Percentiles rank a stretch among this genome's conserved stretches.
These are phyloP conservation scores for Gymnobelideus leadbeateri DNA, from an alignment of 2,113 vertebrate species.

Conservation along the genomic window DNA sequence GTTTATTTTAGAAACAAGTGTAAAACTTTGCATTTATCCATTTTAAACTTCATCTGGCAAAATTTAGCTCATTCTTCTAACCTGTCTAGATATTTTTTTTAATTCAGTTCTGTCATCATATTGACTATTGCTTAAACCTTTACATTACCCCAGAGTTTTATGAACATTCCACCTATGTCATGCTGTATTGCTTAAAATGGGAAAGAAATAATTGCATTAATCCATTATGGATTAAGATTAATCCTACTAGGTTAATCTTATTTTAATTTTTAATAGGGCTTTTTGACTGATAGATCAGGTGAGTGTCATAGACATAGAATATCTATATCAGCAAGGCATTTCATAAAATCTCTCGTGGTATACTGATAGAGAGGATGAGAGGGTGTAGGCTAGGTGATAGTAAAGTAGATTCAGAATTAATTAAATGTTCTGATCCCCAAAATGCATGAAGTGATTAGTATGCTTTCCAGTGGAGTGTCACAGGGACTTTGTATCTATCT, in stretches of 20 bases:
- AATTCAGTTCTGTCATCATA: background rate
- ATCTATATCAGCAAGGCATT: background rate
- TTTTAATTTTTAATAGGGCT: background rate
- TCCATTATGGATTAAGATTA: background rate
- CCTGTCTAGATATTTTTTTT: background rate
- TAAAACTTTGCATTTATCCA: background rate
- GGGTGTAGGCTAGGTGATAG: background rate
- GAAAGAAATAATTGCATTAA: background rate
- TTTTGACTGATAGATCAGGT: background rate
- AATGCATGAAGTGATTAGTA: background rate
- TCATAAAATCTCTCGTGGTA: background rate
- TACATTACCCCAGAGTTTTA: background rate
- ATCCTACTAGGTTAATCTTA: background rate
- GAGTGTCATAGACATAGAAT: background rate
- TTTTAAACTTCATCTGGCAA: background rate
- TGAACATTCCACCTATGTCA: background rate
- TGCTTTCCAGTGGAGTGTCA: background rate
- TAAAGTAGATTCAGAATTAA: background rate
- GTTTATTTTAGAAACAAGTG: background rate
- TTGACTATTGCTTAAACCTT: background rate
- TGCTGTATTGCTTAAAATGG: background rate
- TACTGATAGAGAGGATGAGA: background rate
- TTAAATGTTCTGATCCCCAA: background rate
- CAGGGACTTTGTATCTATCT: background rate
- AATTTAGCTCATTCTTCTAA: background rate